A percentile compares a stretch with the other conserved stretches of the same genome.
phyloP scores from a whole-genome alignment of 2,113 vertebrate species.

The Stigmatopora argus region DNA sequence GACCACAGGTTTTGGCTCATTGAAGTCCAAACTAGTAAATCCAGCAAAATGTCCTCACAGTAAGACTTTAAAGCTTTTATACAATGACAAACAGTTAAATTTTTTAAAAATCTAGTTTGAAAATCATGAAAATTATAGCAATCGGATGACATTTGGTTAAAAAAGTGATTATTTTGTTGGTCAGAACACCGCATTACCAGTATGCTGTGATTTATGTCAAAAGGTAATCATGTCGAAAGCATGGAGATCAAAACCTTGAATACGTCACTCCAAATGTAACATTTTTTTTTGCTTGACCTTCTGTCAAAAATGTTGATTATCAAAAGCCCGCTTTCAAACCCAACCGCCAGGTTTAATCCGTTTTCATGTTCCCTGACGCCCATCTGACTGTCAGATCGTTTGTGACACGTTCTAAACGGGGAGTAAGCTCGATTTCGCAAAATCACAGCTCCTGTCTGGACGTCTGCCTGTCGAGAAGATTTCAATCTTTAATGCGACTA shows the following conservation, averaged over 20 bases:
- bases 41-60: too few species aligned
- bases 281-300: slow-evolving; percentile 1
- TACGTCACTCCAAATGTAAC: not conserved
- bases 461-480: slow-evolving; percentile 35
- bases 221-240: not conserved
- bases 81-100: too few species aligned
- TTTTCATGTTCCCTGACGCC: slow-evolving; percentile 11
- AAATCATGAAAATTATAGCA: too few species aligned
- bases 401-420: slow-evolving; percentile 17
- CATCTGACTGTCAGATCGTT: slow-evolving; percentile 23
- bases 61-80: too few species aligned
- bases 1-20: too few species aligned
- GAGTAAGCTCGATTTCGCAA: slow-evolving; percentile 46
- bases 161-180: too few species aligned
- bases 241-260: not conserved
- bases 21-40: too few species aligned
- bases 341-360: slow-evolving; percentile 14
- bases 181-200: not conserved
- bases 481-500: slow-evolving; percentile 58
- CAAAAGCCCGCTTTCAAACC: slow-evolving; percentile 9
- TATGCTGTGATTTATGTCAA: not conserved
- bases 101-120: too few species aligned
- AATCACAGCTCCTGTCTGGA: slow-evolving; percentile 30
- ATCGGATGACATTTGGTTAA: too few species aligned
- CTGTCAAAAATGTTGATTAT: not conserved